Evolutionary conservation across 2,888 invertebrate species (phyloP).

Genomic region (Tiphia femorata): DNA sequence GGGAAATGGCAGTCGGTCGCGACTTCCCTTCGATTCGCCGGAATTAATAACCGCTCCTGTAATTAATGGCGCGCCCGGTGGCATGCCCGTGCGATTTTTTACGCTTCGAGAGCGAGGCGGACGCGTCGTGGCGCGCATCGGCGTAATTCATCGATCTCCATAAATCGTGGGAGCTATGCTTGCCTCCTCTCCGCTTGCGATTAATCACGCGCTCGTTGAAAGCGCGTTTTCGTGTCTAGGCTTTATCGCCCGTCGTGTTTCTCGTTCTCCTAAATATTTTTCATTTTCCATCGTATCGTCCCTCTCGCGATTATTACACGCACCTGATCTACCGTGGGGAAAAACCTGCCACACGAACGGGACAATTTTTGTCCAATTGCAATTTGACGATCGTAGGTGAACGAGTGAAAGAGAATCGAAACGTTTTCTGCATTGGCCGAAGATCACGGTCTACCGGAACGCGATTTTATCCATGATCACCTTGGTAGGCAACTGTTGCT

Average conservation of each 20-base stretch:
- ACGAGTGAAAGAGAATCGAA: too few species aligned
- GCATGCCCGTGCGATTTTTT: neutral
- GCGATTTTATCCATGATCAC: neutral
- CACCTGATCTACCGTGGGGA: too few species aligned
- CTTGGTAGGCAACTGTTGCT: neutral
- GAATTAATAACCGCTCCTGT: neutral
- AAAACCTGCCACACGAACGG: too few species aligned
- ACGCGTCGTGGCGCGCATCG: neutral
- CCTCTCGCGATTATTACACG: too few species aligned
- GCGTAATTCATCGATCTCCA: slow-evolving; percentile 14
- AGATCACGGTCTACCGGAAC: neutral
- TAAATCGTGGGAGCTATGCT: slow-evolving; percentile 14
- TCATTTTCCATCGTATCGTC: neutral
- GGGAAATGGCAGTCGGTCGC: neutral
- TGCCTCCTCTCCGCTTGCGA: slow-evolving; percentile 10
- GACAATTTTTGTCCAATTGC: too few species aligned
- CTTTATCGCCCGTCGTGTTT: slow-evolving; percentile 20
- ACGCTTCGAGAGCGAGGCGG: neutral
- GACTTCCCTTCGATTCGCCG: neutral
- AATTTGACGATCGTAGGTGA: too few species aligned
- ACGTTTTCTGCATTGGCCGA: neutral
- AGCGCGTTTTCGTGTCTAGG: slow-evolving; percentile 20
- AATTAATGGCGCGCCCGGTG: neutral
- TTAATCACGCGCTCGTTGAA: slow-evolving; percentile 27
- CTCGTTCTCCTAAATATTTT: slow-evolving; percentile 5